These are phyloP conservation scores for Heliconius cydno DNA, from an alignment of 2,888 invertebrate species.

Conservation along the genomic window DNA sequence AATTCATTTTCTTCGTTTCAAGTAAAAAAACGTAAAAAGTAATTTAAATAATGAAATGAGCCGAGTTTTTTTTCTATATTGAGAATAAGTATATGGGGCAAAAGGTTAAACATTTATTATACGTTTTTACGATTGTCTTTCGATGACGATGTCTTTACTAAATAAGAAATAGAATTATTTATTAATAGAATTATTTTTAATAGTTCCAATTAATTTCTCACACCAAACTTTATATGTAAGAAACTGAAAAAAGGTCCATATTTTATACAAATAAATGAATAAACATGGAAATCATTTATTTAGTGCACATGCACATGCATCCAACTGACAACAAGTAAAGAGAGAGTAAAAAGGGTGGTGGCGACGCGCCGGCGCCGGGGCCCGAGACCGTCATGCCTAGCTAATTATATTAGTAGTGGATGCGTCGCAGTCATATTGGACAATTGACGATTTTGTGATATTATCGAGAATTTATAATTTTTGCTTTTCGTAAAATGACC, in stretches of 20 bases:
- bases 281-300: slow-evolving; percentile 16
- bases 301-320: slow-evolving; percentile 33
- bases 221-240: no score
- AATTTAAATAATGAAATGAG: background rate
- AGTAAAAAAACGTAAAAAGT: no score
- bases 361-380: slow-evolving; percentile 58
- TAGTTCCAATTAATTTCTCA: no score
- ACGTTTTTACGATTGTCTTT: no score
- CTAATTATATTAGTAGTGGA: slow-evolving; percentile 41
- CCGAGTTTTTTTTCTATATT: background rate
- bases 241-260: no score
- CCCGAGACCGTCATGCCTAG: slow-evolving; percentile 43
- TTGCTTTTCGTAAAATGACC: background rate
- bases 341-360: slow-evolving; percentile 42
- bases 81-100: background rate
- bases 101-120: background rate
- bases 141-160: no score
- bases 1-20: background rate
- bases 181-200: no score
- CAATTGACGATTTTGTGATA: background rate
- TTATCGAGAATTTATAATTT: background rate
- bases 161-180: no score
- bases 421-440: background rate
- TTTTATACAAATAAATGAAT: background rate
- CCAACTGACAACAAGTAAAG: slow-evolving; percentile 20